Evolutionary conservation across 2,797 vertebrate species (phyloP).

Genomic region (Enteromius mattozi): DNA sequence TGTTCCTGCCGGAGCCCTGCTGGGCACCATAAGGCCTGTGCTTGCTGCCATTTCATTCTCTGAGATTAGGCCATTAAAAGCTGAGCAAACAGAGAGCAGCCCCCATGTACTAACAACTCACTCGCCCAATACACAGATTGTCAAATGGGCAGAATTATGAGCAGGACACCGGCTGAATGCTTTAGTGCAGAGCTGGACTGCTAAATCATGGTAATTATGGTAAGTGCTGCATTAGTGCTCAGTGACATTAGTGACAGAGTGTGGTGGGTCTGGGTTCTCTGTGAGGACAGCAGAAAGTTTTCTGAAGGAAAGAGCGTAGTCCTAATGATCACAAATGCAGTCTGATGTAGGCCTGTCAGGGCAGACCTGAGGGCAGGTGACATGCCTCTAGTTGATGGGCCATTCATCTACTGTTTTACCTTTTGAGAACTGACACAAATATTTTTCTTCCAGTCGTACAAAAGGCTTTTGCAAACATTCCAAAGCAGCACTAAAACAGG

Average conservation of each 20-base stretch:
- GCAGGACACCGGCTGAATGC: constrained; percentile 67
- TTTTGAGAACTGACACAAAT: constrained; percentile 59
- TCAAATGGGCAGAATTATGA: constrained; percentile 65
- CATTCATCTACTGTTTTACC: constrained; percentile 48
- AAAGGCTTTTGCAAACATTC: constrained; percentile 43
- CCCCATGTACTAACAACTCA: constrained; percentile 64
- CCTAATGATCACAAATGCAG: background rate
- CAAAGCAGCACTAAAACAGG: background rate
- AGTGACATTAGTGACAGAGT: constrained; percentile 34
- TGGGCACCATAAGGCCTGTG: constrained; percentile 74
- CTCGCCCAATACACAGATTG: constrained; percentile 61
- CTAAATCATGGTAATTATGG: constrained; percentile 43
- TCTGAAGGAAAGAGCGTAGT: background rate
- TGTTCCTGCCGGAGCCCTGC: constrained; percentile 65
- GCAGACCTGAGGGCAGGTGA: background rate
- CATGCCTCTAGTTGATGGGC: constrained; percentile 40
- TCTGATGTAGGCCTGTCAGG: constrained; percentile 42
- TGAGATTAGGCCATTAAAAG: constrained; percentile 67
- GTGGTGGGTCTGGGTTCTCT: constrained; percentile 9
- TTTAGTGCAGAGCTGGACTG: constrained; percentile 63
- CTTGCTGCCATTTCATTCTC: constrained; percentile 67
- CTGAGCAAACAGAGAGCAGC: constrained; percentile 58
- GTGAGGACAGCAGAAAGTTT: background rate
- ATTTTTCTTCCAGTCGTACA: constrained; percentile 31
- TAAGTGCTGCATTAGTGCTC: constrained; percentile 4